Evolutionary conservation across 2,113 vertebrate genomes (phyloP).

Genomic region (Mormyrus iriodes): DNA sequence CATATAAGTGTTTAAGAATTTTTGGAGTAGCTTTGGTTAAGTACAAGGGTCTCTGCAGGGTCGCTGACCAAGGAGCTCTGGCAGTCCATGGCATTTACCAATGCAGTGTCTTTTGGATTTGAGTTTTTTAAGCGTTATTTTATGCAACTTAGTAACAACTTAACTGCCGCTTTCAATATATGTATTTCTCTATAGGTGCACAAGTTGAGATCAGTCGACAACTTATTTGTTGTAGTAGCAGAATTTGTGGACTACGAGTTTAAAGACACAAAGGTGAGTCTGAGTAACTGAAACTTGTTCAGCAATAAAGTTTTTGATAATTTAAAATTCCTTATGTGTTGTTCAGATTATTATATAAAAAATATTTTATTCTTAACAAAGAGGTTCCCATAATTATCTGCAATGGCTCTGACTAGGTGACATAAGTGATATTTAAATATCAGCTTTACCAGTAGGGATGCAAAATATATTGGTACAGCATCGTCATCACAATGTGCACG

Average conservation of each 20-base stretch:
- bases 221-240: constrained; percentile 88
- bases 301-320: not conserved
- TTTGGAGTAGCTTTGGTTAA: not conserved
- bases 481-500: not conserved
- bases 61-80: not conserved
- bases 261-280: constrained; percentile 77
- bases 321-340: not conserved
- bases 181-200: constrained; percentile 69
- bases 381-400: not conserved
- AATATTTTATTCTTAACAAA: not conserved
- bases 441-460: not conserved
- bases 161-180: not conserved
- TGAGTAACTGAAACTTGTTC: not conserved
- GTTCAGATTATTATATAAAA: not conserved
- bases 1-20: not conserved
- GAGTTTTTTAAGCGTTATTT: not conserved
- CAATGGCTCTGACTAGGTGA: not conserved
- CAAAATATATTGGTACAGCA: not conserved
- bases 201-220: constrained; percentile 84
- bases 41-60: not conserved
- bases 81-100: not conserved
- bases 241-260: constrained; percentile 81
- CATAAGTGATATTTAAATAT: not conserved
- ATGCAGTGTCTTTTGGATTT: not conserved
- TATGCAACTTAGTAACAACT: not conserved